Conservation (phyloP, 1,140 invertebrate species). For the Drosophila suzukii region DNA sequence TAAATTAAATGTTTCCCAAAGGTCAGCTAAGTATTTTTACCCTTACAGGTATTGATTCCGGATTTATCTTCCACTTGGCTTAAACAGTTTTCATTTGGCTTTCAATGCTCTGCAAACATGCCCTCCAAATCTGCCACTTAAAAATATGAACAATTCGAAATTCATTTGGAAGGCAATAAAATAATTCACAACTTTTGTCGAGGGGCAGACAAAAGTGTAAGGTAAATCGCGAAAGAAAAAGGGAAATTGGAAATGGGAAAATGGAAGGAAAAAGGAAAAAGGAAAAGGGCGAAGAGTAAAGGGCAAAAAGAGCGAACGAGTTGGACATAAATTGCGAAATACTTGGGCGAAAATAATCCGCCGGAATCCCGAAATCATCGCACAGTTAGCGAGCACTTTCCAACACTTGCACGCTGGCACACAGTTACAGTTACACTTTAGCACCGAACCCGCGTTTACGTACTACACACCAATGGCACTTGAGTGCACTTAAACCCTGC, state of each 20-base stretch:
- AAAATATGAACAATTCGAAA: slow-evolving; percentile 36
- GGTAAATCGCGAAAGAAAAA: not conserved
- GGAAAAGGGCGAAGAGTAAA: not conserved
- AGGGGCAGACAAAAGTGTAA: slow-evolving; percentile 9
- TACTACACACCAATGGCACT: slow-evolving; percentile 11
- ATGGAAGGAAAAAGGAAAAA: not conserved
- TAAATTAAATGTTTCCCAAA: too few species aligned
- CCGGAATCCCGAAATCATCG: slow-evolving; percentile 44
- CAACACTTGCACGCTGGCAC: slow-evolving; percentile 25
- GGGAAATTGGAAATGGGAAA: not conserved
- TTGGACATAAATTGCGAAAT: slow-evolving; percentile 36
- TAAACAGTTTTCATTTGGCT: not conserved
- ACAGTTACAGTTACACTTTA: slow-evolving; percentile 13
- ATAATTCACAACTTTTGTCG: slow-evolving; percentile 34
- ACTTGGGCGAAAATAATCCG: slow-evolving; percentile 49
- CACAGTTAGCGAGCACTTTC: slow-evolving; percentile 43
- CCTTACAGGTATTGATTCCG: too few species aligned
- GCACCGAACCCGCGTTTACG: not conserved
- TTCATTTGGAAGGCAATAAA: slow-evolving; percentile 40
- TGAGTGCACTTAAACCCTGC: slow-evolving; percentile 36
- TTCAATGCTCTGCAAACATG: not conserved
- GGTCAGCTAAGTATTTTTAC: too few species aligned
- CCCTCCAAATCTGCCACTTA: slow-evolving; percentile 17
- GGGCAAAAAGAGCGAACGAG: slow-evolving; percentile 12
- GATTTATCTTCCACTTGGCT: not conserved